These are phyloP conservation scores for Triplophysa siluroides DNA, from an alignment of 2,113 vertebrate species.

Conservation along the genomic window DNA sequence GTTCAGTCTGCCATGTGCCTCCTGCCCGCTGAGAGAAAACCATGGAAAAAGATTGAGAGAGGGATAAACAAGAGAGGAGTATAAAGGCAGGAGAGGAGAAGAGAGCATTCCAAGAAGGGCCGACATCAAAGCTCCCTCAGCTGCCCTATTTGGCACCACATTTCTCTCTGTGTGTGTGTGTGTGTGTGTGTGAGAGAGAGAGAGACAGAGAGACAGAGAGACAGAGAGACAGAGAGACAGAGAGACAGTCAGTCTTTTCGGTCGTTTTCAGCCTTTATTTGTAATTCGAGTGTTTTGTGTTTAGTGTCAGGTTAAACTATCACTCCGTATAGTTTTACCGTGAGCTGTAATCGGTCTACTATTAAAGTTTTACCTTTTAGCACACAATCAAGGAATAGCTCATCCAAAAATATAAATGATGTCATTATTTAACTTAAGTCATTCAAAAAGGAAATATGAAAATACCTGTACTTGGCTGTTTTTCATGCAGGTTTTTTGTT, in stretches of 20 bases:
- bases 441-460: no score
- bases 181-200: slow-evolving; percentile 4
- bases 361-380: background rate
- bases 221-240: background rate
- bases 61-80: slow-evolving; percentile 38
- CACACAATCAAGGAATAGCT: no score
- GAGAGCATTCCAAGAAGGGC: slow-evolving; percentile 51
- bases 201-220: background rate
- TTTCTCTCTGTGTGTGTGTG: slow-evolving; percentile 34
- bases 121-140: slow-evolving; percentile 60
- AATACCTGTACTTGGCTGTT: no score
- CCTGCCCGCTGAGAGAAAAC: slow-evolving; percentile 45
- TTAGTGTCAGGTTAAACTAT: no score
- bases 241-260: background rate
- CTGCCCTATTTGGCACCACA: slow-evolving; percentile 54
- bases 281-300: background rate
- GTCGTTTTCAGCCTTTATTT: background rate
- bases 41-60: slow-evolving; percentile 5
- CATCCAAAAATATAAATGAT: no score
- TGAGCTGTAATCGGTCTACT: background rate
- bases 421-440: no score
- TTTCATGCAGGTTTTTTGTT: no score
- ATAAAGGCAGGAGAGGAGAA: slow-evolving; percentile 47
- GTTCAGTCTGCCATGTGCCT: slow-evolving; percentile 23
- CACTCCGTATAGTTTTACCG: no score